Percentiles rank a stretch among this genome's conserved stretches.
Conservation (phyloP, 2,797 vertebrate species). For the Atherinosoma microstoma region DNA sequence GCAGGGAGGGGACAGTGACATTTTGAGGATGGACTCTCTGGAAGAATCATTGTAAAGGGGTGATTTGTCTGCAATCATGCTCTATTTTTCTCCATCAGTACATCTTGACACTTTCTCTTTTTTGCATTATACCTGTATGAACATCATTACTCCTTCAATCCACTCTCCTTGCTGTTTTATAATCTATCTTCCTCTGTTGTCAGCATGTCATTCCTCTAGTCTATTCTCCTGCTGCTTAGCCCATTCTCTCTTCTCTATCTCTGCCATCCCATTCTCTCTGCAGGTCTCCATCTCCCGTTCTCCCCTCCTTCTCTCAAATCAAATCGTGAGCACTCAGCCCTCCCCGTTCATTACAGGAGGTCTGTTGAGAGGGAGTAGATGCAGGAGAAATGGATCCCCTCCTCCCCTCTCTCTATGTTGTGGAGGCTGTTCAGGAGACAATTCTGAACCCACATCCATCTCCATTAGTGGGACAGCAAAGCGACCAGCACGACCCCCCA, state of each 20-base stretch:
- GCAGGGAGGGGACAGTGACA: constrained; percentile 8
- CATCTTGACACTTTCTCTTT: constrained; percentile 41
- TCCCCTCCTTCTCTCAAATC: constrained; percentile 39
- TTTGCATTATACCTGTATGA: constrained; percentile 53
- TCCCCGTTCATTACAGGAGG: constrained; percentile 57
- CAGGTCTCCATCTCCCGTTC: constrained; percentile 30
- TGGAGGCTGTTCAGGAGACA: constrained; percentile 72
- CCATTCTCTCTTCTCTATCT: constrained; percentile 31
- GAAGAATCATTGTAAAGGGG: constrained; percentile 32
- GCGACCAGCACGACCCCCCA: constrained; percentile 55
- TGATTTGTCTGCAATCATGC: constrained; percentile 58
- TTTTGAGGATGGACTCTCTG: constrained; percentile 29
- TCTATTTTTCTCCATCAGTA: constrained; percentile 56
- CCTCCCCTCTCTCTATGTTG: constrained; percentile 23
- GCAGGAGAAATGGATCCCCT: constrained; percentile 70
- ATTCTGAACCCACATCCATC: constrained; percentile 81
- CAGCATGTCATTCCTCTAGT: constrained; percentile 57
- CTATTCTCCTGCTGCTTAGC: constrained; percentile 38
- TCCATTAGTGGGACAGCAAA: constrained; percentile 82
- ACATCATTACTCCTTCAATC: constrained; percentile 41
- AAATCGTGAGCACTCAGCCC: constrained; percentile 52
- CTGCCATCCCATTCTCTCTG: constrained; percentile 32
- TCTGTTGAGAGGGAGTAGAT: constrained; percentile 54
- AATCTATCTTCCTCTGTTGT: constrained; percentile 61
- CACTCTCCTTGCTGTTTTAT: constrained; percentile 47